Percentiles rank a stretch among this genome's conserved stretches.
Evolutionary conservation across 2,888 invertebrate species (phyloP).

Genomic region (Fragum sueziense): DNA sequence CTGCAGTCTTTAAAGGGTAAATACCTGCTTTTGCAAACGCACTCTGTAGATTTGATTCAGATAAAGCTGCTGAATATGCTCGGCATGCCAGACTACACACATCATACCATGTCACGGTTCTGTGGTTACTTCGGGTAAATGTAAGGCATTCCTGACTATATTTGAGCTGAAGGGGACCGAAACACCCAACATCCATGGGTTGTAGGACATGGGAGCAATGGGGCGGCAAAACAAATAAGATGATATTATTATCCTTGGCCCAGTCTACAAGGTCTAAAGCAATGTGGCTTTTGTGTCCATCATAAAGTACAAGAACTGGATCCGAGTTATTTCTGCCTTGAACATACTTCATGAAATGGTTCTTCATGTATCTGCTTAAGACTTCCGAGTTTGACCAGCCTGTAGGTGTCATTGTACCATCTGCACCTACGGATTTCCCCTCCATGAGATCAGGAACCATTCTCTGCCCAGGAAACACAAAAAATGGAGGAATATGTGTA

Average conservation of each 20-base stretch:
- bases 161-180: constrained; percentile 32
- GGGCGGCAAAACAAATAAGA: constrained; percentile 27
- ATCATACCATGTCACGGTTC: constrained; percentile 30
- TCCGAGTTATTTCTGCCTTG: constrained; percentile 13
- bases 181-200: constrained; percentile 29
- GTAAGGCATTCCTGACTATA: constrained; percentile 33
- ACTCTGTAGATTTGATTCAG: constrained; percentile 16
- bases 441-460: constrained; percentile 21
- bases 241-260: constrained; percentile 33
- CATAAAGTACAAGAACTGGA: constrained; percentile 22
- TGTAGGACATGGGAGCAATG: constrained; percentile 25
- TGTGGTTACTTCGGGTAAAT: constrained; percentile 27
- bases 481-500: constrained; percentile 20
- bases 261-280: constrained; percentile 30
- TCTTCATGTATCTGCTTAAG: constrained; percentile 26
- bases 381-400: constrained; percentile 34
- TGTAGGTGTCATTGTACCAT: constrained; percentile 17
- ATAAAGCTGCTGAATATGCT: constrained; percentile 26
- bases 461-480: constrained; percentile 22
- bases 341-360: constrained; percentile 26
- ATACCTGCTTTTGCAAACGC: constrained; percentile 37
- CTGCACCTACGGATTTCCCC: constrained; percentile 15
- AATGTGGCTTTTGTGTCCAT: constrained; percentile 30
- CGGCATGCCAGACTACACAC: constrained; percentile 32
- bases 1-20: constrained; percentile 19